phyloP scores from a whole-genome alignment of 2,888 invertebrate species.

The Diaphora mendica region DNA sequence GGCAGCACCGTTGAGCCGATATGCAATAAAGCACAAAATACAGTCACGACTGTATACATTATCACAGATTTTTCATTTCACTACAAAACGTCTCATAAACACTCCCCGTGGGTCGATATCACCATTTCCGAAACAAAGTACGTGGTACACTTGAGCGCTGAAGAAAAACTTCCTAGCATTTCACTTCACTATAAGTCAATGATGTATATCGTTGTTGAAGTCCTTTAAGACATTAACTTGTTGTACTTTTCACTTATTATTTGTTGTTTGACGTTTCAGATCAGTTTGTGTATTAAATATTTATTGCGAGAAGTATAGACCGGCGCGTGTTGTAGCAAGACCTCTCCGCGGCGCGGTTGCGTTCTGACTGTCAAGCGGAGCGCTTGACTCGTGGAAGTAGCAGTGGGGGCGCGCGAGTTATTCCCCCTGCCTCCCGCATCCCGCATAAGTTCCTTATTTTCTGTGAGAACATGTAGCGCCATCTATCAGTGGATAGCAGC shows the following conservation, averaged over 20 bases:
- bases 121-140: conserved; percentile 87
- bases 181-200: conserved; percentile 80
- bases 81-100: conserved; percentile 84
- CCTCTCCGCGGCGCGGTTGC: conserved; percentile 75
- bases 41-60: conserved; percentile 79
- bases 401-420: conserved; percentile 79
- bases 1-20: conserved; percentile 84
- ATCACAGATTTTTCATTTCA: conserved; percentile 86
- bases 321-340: conserved; percentile 70
- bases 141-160: conserved; percentile 75
- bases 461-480: conserved; percentile 59
- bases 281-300: conserved; percentile 80
- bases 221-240: conserved; percentile 55
- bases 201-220: conserved; percentile 49
- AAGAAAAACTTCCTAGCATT: conserved; percentile 83
- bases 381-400: conserved; percentile 78
- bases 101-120: conserved; percentile 86
- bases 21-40: conserved; percentile 85
- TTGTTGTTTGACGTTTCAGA: conserved; percentile 62
- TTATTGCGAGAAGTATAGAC: conserved; percentile 77
- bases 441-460: conserved; percentile 65
- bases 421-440: conserved; percentile 64
- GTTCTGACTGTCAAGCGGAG: conserved; percentile 80
- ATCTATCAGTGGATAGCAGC: conserved; percentile 73
- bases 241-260: conserved; percentile 67